Percentiles rank a stretch among this genome's conserved stretches.
These are phyloP conservation scores for Camelus bactrianus DNA, from an alignment of 2,113 vertebrate genomes.

Conservation along the genomic window DNA sequence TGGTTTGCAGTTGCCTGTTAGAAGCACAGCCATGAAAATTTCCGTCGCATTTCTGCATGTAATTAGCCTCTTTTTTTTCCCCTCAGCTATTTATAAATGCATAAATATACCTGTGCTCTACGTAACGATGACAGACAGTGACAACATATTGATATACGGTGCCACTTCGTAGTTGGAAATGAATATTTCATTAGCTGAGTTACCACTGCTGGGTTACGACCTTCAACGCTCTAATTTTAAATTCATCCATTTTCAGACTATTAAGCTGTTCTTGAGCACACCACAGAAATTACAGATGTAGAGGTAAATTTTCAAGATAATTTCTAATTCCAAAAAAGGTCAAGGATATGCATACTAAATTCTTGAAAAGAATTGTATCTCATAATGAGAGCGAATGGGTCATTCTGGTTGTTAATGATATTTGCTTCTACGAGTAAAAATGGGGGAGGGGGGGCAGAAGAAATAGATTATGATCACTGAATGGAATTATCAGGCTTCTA, in stretches of 20 bases:
- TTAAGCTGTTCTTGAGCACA: slow-evolving; percentile 80
- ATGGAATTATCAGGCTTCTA: slow-evolving; percentile 35
- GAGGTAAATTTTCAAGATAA: slow-evolving; percentile 82
- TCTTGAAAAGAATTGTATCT: slow-evolving; percentile 68
- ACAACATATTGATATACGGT: slow-evolving; percentile 87
- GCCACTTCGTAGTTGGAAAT: slow-evolving; percentile 82
- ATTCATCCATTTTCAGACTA: slow-evolving; percentile 85
- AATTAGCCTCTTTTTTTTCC: slow-evolving; percentile 72
- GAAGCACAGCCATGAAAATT: slow-evolving; percentile 64
- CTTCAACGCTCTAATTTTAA: slow-evolving; percentile 86
- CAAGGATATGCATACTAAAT: slow-evolving; percentile 77
- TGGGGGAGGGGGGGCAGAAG: not conserved
- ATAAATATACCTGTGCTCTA: slow-evolving; percentile 82
- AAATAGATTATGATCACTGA: slow-evolving; percentile 35
- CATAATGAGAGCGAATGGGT: slow-evolving; percentile 68
- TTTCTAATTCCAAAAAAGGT: slow-evolving; percentile 82
- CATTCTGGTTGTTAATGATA: slow-evolving; percentile 66
- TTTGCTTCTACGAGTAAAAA: slow-evolving; percentile 60
- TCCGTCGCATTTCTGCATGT: slow-evolving; percentile 55
- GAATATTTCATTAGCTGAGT: slow-evolving; percentile 89
- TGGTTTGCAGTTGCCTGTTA: slow-evolving; percentile 66
- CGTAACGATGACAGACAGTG: slow-evolving; percentile 84
- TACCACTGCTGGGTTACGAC: slow-evolving; percentile 86
- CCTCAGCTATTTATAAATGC: slow-evolving; percentile 82
- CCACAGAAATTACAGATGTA: slow-evolving; percentile 77